Conservation (phyloP, 1,140 invertebrate species). For the Drosophila jambulina region DNA sequence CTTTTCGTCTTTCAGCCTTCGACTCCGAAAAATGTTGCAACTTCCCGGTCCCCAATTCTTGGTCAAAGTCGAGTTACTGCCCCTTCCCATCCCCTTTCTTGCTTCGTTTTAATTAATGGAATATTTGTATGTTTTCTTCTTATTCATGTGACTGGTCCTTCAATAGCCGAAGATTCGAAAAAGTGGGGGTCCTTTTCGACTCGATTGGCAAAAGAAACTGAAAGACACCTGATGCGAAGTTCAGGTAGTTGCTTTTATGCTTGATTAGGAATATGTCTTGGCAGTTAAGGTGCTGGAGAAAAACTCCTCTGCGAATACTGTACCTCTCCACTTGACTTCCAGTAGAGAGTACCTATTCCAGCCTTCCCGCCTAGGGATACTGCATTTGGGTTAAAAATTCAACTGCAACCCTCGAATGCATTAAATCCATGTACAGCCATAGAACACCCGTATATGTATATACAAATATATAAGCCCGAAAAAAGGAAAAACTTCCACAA, state of each 20-base stretch:
- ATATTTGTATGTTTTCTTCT: slow-evolving; percentile 72
- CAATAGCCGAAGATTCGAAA: slow-evolving; percentile 38
- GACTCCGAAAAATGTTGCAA: slow-evolving; percentile 65
- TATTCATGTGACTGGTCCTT: slow-evolving; percentile 63
- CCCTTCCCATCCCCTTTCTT: slow-evolving; percentile 21
- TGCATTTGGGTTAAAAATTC: slow-evolving; percentile 31
- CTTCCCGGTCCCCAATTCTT: slow-evolving; percentile 36
- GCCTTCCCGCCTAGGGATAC: slow-evolving; percentile 13
- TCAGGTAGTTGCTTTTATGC: slow-evolving; percentile 18
- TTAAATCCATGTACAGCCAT: slow-evolving; percentile 58
- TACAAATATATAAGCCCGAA: slow-evolving; percentile 23
- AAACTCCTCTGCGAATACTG: background rate
- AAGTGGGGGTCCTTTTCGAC: background rate
- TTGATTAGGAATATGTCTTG: slow-evolving; percentile 45
- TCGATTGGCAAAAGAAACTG: slow-evolving; percentile 53
- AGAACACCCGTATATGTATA: slow-evolving; percentile 30
- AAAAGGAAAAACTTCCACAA: slow-evolving; percentile 20
- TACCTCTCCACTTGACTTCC: background rate
- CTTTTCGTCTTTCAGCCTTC: slow-evolving; percentile 37
- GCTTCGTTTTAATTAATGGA: slow-evolving; percentile 77
- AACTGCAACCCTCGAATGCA: slow-evolving; percentile 66
- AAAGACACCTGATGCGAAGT: slow-evolving; percentile 42
- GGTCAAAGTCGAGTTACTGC: slow-evolving; percentile 22
- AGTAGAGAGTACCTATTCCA: slow-evolving; percentile 18
- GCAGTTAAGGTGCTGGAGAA: background rate